phyloP scores from a whole-genome alignment of 1,140 invertebrate genomes.

The Adelges cooleyi region DNA sequence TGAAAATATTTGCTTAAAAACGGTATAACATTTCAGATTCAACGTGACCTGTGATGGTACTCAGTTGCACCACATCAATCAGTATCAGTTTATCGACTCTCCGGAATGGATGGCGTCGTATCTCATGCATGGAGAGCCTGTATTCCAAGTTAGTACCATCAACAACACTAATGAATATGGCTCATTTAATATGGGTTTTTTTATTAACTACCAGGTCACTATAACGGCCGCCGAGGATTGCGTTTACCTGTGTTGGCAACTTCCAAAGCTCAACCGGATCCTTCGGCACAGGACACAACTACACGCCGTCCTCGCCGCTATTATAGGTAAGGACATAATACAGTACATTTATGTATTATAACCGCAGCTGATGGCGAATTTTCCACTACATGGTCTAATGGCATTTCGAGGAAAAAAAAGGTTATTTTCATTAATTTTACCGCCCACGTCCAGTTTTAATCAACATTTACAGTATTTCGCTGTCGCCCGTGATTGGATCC shows the following conservation, averaged over 20 bases:
- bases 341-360: background rate
- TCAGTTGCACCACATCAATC: constrained; percentile 66
- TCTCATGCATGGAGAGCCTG: constrained; percentile 53
- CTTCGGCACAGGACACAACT: constrained; percentile 58
- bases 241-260: constrained; percentile 64
- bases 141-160: constrained; percentile 55
- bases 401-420: too few species aligned
- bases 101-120: constrained; percentile 74
- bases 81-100: constrained; percentile 75
- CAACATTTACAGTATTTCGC: too few species aligned
- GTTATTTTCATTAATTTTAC: too few species aligned
- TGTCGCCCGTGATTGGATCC: too few species aligned
- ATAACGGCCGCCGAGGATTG: constrained; percentile 66
- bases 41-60: constrained; percentile 67
- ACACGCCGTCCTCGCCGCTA: constrained; percentile 57
- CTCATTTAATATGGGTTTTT: too few species aligned
- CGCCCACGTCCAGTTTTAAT: too few species aligned
- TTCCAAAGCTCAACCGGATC: constrained; percentile 56
- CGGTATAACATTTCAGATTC: too few species aligned
- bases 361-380: too few species aligned
- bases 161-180: too few species aligned
- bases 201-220: constrained; percentile 47
- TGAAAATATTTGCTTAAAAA: too few species aligned
- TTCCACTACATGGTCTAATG: too few species aligned
- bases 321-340: constrained; percentile 55